These are phyloP conservation scores for Drosophila phalerata DNA, from an alignment of 2,888 invertebrate species.

Conservation along the genomic window DNA sequence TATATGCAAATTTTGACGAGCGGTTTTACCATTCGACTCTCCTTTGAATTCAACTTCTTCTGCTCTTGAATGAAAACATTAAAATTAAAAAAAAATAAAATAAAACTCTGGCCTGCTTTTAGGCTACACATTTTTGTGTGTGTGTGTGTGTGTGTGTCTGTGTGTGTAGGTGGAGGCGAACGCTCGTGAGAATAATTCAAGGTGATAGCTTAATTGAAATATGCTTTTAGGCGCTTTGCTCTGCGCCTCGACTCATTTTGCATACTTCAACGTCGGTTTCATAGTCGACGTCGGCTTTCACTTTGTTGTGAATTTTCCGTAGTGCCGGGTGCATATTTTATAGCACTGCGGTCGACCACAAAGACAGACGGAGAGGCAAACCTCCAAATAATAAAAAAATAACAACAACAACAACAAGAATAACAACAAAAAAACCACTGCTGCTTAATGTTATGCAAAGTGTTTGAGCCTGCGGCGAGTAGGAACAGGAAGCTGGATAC, in stretches of 20 bases:
- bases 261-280: slow-evolving; percentile 48
- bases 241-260: slow-evolving; percentile 57
- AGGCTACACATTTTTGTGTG: slow-evolving; percentile 45
- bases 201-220: slow-evolving; percentile 85
- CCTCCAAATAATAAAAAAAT: slow-evolving; percentile 36
- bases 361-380: slow-evolving; percentile 17
- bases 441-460: slow-evolving; percentile 80
- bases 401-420: slow-evolving; percentile 40
- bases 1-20: slow-evolving; percentile 84
- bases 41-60: slow-evolving; percentile 48
- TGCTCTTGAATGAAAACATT: slow-evolving; percentile 76
- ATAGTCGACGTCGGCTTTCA: slow-evolving; percentile 43
- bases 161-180: slow-evolving; percentile 28
- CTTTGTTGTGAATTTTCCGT: slow-evolving; percentile 63
- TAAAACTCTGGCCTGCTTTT: slow-evolving; percentile 61
- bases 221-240: slow-evolving; percentile 82
- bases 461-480: slow-evolving; percentile 73
- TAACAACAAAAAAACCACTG: slow-evolving; percentile 44
- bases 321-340: slow-evolving; percentile 73
- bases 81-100: slow-evolving; percentile 72
- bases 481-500: slow-evolving; percentile 29
- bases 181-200: slow-evolving; percentile 82
- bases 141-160: too few relatives aligned
- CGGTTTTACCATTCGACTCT: slow-evolving; percentile 71
- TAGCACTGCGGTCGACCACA: slow-evolving; percentile 70